These are phyloP conservation scores for Pachydiplax longipennis DNA, from an alignment of 2,888 invertebrate species.

Conservation along the genomic window DNA sequence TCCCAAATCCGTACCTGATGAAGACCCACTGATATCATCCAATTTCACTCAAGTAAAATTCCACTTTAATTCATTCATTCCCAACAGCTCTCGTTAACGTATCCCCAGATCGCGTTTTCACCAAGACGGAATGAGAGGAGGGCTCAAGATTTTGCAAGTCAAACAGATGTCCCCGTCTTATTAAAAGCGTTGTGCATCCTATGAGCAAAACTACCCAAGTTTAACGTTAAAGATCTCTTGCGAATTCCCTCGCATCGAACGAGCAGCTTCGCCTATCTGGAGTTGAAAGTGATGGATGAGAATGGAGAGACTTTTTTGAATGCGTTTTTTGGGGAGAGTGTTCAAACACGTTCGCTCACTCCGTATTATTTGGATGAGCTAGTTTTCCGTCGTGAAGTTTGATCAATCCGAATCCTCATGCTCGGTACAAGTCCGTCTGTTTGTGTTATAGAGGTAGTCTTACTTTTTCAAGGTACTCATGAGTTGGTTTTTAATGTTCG, in stretches of 20 bases:
- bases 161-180: neutral
- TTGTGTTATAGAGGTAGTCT: too few species aligned
- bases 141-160: constrained; percentile 22
- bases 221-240: neutral
- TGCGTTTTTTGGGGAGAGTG: too few species aligned
- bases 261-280: neutral
- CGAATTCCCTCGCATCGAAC: neutral
- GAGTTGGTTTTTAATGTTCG: too few species aligned
- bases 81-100: neutral
- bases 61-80: neutral
- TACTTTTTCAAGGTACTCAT: too few species aligned
- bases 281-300: neutral
- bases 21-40: too few species aligned
- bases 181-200: neutral
- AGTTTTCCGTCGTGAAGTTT: too few species aligned
- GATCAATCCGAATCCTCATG: too few species aligned
- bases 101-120: neutral
- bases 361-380: too few species aligned
- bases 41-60: neutral
- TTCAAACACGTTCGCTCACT: too few species aligned
- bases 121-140: neutral
- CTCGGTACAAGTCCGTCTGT: too few species aligned
- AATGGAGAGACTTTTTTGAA: neutral
- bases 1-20: too few species aligned
- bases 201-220: neutral